phyloP scores from a whole-genome alignment of 2,888 invertebrate genomes.

The Scelioninae gen. 1 region DNA sequence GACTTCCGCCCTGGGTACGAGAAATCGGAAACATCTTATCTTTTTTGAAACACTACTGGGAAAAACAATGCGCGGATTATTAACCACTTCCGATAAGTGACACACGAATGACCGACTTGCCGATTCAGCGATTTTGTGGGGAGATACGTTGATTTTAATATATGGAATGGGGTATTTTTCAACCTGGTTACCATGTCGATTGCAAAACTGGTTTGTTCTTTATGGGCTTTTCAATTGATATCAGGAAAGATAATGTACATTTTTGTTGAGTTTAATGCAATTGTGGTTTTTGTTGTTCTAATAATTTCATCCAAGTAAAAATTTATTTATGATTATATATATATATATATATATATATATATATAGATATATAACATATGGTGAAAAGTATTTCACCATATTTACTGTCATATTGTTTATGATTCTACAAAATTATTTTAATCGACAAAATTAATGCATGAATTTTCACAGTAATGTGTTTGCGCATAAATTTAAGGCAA shows the following conservation, averaged over 20 bases:
- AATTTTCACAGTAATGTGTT: no score
- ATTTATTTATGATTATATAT: no score
- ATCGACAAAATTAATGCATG: no score
- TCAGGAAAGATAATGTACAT: not conserved
- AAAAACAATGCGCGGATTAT: constrained; percentile 37
- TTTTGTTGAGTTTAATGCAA: no score
- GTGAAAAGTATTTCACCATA: no score
- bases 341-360: no score
- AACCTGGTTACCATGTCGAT: constrained; percentile 20
- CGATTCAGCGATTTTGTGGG: constrained; percentile 19
- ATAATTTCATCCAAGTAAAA: no score
- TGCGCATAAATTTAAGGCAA: no score
- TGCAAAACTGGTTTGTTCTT: constrained; percentile 24
- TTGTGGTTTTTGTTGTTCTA: no score
- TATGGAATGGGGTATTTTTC: constrained; percentile 11
- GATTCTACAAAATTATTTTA: no score
- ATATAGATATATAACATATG: no score
- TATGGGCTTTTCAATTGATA: constrained; percentile 31
- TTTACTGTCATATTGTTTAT: no score
- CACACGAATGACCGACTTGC: constrained; percentile 41
- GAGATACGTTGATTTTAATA: constrained; percentile 24
- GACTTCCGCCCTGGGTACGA: constrained; percentile 26
- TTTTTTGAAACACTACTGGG: constrained; percentile 3
- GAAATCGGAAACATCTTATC: constrained; percentile 28
- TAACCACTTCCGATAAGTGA: constrained; percentile 35